Evolutionary conservation across 2,113 vertebrate genomes (phyloP).

Genomic region (Cololabis saira): DNA sequence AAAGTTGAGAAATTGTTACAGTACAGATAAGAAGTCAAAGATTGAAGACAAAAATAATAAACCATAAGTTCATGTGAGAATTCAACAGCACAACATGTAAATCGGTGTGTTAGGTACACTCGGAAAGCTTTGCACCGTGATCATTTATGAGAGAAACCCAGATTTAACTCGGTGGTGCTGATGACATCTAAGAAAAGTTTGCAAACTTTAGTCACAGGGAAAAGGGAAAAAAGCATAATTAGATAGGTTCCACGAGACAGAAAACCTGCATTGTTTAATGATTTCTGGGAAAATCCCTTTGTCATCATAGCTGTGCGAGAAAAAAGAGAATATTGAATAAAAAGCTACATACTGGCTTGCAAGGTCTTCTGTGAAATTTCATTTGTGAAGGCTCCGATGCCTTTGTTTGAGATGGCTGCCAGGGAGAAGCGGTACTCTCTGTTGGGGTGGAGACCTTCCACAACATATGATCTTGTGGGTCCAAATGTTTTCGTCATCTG

Average conservation of each 20-base stretch:
- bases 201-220: slow-evolving; percentile 10
- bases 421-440: slow-evolving; percentile 94
- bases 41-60: slow-evolving; percentile 13
- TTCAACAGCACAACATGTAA: slow-evolving; percentile 11
- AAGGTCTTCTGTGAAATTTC: slow-evolving; percentile 93
- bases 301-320: slow-evolving; percentile 19
- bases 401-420: slow-evolving; percentile 92
- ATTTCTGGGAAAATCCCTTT: slow-evolving; percentile 15
- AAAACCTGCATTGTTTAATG: slow-evolving; percentile 8
- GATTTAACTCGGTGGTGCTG: slow-evolving; percentile 39
- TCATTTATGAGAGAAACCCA: slow-evolving; percentile 35
- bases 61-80: slow-evolving; percentile 2
- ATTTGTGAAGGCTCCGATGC: slow-evolving; percentile 95
- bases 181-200: slow-evolving; percentile 22
- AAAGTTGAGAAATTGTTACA: slow-evolving; percentile 5
- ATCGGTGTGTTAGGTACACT: slow-evolving; percentile 5
- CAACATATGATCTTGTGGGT: slow-evolving; percentile 86
- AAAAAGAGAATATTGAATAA: slow-evolving; percentile 57
- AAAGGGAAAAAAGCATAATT: slow-evolving; percentile 17
- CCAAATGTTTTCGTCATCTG: slow-evolving; percentile 91
- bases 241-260: slow-evolving; percentile 15
- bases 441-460: slow-evolving; percentile 93
- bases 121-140: slow-evolving; percentile 40
- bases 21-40: slow-evolving; percentile 10
- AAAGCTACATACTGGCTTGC: slow-evolving; percentile 97